A percentile compares a stretch with the other conserved stretches of the same genome.
Evolutionary conservation across 2,888 invertebrate genomes (phyloP).

Genomic region (Hirtodrosophila alboralis): DNA sequence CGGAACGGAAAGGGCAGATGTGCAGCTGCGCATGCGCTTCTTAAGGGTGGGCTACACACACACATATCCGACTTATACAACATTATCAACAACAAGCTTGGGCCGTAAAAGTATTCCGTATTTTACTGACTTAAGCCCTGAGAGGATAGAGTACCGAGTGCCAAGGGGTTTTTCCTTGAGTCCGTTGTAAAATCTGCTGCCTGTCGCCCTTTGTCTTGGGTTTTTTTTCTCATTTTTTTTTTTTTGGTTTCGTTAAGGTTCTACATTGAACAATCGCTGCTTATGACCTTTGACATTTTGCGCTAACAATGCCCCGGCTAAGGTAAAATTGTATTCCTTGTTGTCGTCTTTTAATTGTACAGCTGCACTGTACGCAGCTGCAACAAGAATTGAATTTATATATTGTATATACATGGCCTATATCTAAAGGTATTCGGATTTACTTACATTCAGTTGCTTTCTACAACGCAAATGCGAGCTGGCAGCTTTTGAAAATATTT

Average conservation of each 20-base stretch:
- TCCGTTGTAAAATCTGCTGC: constrained; percentile 44
- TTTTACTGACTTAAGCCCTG: constrained; percentile 35
- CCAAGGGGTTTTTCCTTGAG: constrained; percentile 44
- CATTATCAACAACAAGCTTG: constrained; percentile 30
- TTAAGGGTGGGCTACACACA: constrained; percentile 57
- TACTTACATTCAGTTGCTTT: not conserved
- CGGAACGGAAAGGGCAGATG: constrained; percentile 53
- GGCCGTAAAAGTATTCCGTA: constrained; percentile 12
- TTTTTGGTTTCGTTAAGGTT: constrained; percentile 37
- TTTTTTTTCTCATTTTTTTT: constrained; percentile 19
- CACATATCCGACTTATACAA: too few species aligned
- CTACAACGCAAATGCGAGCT: too few species aligned
- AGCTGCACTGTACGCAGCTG: constrained; percentile 67
- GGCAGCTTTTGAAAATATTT: too few species aligned
- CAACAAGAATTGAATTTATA: constrained; percentile 55
- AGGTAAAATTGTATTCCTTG: constrained; percentile 42
- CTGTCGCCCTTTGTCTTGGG: constrained; percentile 55
- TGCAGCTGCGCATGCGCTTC: constrained; percentile 71
- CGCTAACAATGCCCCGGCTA: constrained; percentile 55
- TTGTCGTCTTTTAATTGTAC: constrained; percentile 45
- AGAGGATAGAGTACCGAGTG: not conserved
- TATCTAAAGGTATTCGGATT: not conserved
- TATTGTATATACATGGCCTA: too few species aligned
- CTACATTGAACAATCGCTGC: constrained; percentile 58
- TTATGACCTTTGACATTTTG: constrained; percentile 74